A percentile compares a stretch with the other conserved stretches of the same genome.
phyloP scores from a whole-genome alignment of 2,797 vertebrate genomes.

The Silurus lanzhouensis region DNA sequence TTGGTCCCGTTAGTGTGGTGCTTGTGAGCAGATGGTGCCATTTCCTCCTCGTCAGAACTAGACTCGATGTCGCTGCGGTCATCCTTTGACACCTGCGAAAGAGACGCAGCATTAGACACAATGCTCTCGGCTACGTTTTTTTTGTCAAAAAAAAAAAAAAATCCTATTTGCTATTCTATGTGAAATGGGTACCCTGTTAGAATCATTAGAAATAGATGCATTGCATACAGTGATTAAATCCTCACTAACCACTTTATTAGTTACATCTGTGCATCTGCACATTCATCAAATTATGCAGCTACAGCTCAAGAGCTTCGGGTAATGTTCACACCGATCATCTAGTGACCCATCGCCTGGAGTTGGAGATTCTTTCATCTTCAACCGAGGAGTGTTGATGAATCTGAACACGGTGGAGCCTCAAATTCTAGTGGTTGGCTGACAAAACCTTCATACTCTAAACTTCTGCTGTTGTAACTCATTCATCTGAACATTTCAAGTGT shows the following conservation, averaged over 20 bases:
- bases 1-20: conserved; percentile 86
- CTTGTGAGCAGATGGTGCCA: conserved; percentile 77
- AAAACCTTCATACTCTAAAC: background rate
- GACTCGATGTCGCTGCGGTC: conserved; percentile 94
- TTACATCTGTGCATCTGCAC: background rate
- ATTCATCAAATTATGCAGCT: background rate
- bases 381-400: background rate
- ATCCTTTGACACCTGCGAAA: conserved; percentile 88
- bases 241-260: too few relatives aligned
- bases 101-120: background rate
- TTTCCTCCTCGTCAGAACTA: conserved; percentile 94
- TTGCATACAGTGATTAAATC: background rate
- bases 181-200: background rate
- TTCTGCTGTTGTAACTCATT: background rate
- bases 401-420: background rate
- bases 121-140: background rate
- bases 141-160: background rate
- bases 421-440: background rate
- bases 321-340: background rate
- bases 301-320: background rate
- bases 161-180: too few relatives aligned
- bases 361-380: background rate
- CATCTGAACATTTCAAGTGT: background rate
- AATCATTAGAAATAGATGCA: background rate
- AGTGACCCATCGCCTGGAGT: too few relatives aligned